Base-by-base conservation (phyloP, 1,140 invertebrate species). In the Bombyx mandarina region DNA sequence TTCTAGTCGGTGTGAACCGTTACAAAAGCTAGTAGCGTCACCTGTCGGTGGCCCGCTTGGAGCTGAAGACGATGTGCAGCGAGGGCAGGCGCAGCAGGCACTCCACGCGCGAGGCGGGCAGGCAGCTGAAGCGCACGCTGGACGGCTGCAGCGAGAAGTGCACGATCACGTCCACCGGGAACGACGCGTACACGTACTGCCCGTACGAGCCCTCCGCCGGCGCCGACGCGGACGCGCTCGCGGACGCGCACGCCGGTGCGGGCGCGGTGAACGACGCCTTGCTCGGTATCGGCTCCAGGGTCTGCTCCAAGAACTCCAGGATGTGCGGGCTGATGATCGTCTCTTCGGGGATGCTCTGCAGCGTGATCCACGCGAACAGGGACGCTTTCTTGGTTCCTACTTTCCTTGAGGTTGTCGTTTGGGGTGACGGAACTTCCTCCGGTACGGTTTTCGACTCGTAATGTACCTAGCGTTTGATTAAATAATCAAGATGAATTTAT, bases 71-170 rank as follows among this genome's bases (percentile, higher is more conserved):
- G 61, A 97, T 94, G 79, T 98, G 97, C 46, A 99, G 90, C 18
- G 97, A 97, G 9, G 98, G 98, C 60, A 99, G 89, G 75, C 97
- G 95, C 8, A 99, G 89, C 90, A 99, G 93, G 81, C 98, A 99
- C 84, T 99, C 97, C 1, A 99, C 97, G 55, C 97, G 88, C 4
- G 97, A 99, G 1, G 97, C 94, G 6, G 98, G 98, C 63, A 99
- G 89, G 89, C 98, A 99, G 61, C 97, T 97, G 82, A 98, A 98
- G 60, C 96, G 91, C 77, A 99, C 98, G 2, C 96, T 96, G 9
- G 97, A 98, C 0, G 98, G 97, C 76, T 99, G 96, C 92, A 99
- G 98, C 79, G 98, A 95, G 88, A 99, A 97, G 83, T 99, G 98
- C 7, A 99, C 98, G 67, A 99, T 96, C 8, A 99, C 97, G 89